Base-by-base conservation (phyloP, 2,113 vertebrate species). In the Salvelinus fontinalis region DNA sequence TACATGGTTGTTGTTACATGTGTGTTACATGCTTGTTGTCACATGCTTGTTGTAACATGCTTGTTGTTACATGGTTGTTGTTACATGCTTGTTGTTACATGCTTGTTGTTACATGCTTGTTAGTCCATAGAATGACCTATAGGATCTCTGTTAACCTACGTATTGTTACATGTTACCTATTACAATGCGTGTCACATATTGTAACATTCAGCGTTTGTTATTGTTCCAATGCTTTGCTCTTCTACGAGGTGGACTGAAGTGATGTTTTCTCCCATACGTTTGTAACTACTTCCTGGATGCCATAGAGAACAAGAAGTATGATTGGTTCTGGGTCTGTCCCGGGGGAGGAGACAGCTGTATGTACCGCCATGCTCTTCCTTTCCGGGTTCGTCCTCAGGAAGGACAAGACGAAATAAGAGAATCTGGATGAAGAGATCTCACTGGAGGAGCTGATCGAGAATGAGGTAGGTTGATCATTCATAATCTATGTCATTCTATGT, bases 321-420 rank as follows among this genome's bases (percentile, higher is more conserved):
- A 97, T 76, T 99, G 98, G 98, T 99, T 99, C 87, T 98, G 98
- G 98, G 95, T 96, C 14, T 99, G 98, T 84, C 98, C 97, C 0
- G 95, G 91, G 0, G 97, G 97, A 16, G 97, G 94, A 26, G 97
- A 97, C 83, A 87, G 18, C 74, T 99, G 98, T 73, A 98, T 99
- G 96, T 99, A 99, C 88, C 95, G 97, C 2, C 98, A 99, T 44
- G 98, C 98, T 1, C 95, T 99, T 13, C 98, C 98, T 22, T 22
- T 95, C 96, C 0, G 98, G 98, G 3, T 99, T 99, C 75, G 95
- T 99, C 8, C 90, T 99, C 72, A 99, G 96, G 81, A 99, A 97
- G 65, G 96, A 98, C 85, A 98, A 97, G 78, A 99, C 99, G 94
- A 98, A 98, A 86, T 97, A 99, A 81, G 96, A 94, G 64, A 92